Evolutionary conservation across 1,140 invertebrate genomes (phyloP).

Genomic region (Hesperophylax magnus): DNA sequence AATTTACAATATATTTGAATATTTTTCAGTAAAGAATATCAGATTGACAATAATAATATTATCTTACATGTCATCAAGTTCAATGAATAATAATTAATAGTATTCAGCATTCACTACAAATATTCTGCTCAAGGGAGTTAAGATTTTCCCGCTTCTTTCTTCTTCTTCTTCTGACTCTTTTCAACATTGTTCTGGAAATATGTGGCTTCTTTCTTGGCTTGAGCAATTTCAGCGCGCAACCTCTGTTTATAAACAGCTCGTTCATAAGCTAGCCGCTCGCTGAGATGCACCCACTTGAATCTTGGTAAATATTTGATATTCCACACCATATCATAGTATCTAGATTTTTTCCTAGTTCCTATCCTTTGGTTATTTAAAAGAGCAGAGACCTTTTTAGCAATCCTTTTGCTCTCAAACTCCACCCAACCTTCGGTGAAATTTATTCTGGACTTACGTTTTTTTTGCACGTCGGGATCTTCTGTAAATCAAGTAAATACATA

Average conservation of each 20-base stretch:
- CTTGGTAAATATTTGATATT: slow-evolving; percentile 95
- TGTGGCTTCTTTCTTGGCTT: slow-evolving; percentile 91
- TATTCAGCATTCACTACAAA: slow-evolving; percentile 8
- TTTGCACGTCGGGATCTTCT: slow-evolving; percentile 71
- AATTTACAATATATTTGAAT: background rate
- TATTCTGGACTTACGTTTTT: slow-evolving; percentile 72
- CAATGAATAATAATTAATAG: background rate
- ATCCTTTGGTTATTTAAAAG: slow-evolving; percentile 90
- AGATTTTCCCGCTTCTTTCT: slow-evolving; percentile 56
- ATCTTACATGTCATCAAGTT: no score
- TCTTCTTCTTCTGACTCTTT: slow-evolving; percentile 80
- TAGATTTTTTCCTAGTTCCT: slow-evolving; percentile 87
- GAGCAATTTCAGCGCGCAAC: slow-evolving; percentile 88
- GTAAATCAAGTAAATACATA: slow-evolving; percentile 53
- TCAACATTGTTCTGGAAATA: slow-evolving; percentile 89
- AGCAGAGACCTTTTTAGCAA: slow-evolving; percentile 88
- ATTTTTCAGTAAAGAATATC: slow-evolving; percentile 22
- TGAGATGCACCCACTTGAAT: slow-evolving; percentile 97
- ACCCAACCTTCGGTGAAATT: slow-evolving; percentile 96
- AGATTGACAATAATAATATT: background rate
- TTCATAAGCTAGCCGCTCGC: slow-evolving; percentile 93
- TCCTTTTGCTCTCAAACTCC: slow-evolving; percentile 92
- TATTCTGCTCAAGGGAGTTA: slow-evolving; percentile 8
- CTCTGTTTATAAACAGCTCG: slow-evolving; percentile 89
- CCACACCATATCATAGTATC: slow-evolving; percentile 93